phyloP scores from a whole-genome alignment of 2,888 invertebrate genomes.

The Euzetes globulus region DNA sequence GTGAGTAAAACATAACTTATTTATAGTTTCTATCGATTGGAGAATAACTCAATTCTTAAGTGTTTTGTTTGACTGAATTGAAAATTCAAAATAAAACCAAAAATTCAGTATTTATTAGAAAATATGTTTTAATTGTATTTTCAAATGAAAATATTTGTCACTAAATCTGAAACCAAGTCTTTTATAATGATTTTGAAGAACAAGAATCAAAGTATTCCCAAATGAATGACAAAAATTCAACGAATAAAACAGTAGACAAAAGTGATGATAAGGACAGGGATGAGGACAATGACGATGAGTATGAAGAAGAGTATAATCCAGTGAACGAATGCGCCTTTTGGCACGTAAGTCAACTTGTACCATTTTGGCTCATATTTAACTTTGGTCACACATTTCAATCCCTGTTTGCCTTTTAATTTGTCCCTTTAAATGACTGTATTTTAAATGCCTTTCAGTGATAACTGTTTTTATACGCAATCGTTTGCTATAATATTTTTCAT shows the following conservation, averaged over 20 bases:
- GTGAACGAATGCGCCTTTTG: conserved; percentile 32
- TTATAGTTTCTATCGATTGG: background rate
- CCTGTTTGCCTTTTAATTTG: background rate
- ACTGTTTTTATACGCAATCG: too few species aligned
- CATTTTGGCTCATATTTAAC: background rate
- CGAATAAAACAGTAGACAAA: background rate
- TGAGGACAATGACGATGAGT: background rate
- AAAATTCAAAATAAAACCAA: too few species aligned
- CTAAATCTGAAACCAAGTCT: background rate
- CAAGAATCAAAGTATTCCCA: background rate
- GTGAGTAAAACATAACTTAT: background rate
- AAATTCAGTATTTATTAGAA: too few species aligned
- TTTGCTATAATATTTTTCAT: too few species aligned
- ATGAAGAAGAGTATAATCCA: conserved; percentile 14
- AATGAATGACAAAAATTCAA: background rate
- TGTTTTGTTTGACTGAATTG: background rate
- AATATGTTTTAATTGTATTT: too few species aligned
- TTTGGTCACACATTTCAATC: background rate
- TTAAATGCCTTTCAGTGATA: too few species aligned
- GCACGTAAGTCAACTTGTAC: conserved; percentile 24
- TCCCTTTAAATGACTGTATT: background rate
- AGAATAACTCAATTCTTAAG: background rate
- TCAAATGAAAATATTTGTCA: background rate
- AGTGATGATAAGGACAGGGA: background rate
- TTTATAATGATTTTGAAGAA: background rate